These are phyloP conservation scores for Sebastes taczanowskii DNA, from an alignment of 2,797 vertebrate genomes.

Conservation along the genomic window DNA sequence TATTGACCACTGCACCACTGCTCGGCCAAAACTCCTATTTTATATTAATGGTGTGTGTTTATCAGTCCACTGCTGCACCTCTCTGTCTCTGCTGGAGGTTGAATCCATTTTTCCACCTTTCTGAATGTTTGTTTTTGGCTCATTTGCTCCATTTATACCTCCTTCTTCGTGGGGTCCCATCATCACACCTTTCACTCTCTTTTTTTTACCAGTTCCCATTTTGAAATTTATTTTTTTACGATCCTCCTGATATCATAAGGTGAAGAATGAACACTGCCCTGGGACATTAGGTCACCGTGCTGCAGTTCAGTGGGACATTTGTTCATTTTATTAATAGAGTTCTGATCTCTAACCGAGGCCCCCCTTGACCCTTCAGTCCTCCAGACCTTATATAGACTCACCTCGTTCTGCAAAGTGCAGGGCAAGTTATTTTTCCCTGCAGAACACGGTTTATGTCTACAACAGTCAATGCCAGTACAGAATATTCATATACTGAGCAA, in stretches of 20 bases:
- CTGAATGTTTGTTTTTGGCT: constrained; percentile 20
- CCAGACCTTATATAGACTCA: background rate
- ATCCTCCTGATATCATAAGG: background rate
- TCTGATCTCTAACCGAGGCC: background rate
- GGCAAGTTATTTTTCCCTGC: background rate
- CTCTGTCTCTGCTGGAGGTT: constrained; percentile 13
- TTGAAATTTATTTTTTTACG: background rate
- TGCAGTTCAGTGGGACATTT: background rate
- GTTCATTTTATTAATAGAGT: constrained; percentile 22
- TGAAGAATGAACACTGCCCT: background rate
- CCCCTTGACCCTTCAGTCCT: background rate
- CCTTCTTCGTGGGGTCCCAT: background rate
- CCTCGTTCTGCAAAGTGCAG: background rate
- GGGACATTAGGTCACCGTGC: background rate
- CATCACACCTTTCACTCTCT: background rate
- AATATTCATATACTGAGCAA: background rate
- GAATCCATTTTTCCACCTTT: constrained; percentile 11
- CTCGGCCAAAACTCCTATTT: background rate
- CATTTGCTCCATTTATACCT: background rate
- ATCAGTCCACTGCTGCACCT: background rate
- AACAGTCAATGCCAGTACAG: background rate
- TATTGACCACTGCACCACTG: background rate
- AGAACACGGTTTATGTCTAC: background rate
- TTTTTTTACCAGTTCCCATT: background rate
- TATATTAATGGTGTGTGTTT: background rate